Conservation (phyloP, 1,140 invertebrate genomes). For the Gonioctena quinquepunctata region DNA sequence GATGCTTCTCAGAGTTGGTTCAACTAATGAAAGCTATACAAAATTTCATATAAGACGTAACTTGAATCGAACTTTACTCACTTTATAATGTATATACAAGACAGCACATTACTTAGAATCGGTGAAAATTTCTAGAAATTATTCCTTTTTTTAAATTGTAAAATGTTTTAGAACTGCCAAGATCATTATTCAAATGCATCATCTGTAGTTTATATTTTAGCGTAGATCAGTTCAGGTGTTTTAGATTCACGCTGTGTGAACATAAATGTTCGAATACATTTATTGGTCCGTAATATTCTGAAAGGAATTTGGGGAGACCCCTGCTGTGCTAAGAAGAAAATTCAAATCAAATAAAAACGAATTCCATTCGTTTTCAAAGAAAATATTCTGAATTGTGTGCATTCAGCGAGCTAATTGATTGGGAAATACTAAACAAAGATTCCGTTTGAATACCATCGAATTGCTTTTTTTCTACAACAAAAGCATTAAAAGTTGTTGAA, state of each 20-base stretch:
- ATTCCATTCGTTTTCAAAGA: not conserved
- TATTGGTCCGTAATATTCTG: not conserved
- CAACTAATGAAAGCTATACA: no score
- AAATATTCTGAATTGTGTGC: not conserved
- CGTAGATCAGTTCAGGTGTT: no score
- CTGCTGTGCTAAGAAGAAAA: not conserved
- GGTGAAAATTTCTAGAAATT: not conserved
- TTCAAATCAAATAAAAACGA: constrained; percentile 2
- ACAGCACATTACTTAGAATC: no score
- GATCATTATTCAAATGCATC: not conserved
- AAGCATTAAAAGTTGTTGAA: not conserved
- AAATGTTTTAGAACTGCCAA: not conserved
- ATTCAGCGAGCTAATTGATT: constrained; percentile 2
- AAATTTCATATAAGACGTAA: no score
- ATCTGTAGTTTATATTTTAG: no score
- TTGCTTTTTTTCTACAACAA: not conserved
- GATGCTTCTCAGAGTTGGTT: no score
- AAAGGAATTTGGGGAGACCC: not conserved
- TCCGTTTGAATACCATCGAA: not conserved
- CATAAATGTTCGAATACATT: not conserved
- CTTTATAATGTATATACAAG: no score
- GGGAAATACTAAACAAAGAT: not conserved
- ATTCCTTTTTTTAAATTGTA: not conserved
- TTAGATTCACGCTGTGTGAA: not conserved
- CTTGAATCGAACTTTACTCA: no score